Percentiles rank a stretch among this genome's conserved stretches.
Conservation (phyloP, 2,888 invertebrate genomes). For the Glaucopsyche alexis region DNA sequence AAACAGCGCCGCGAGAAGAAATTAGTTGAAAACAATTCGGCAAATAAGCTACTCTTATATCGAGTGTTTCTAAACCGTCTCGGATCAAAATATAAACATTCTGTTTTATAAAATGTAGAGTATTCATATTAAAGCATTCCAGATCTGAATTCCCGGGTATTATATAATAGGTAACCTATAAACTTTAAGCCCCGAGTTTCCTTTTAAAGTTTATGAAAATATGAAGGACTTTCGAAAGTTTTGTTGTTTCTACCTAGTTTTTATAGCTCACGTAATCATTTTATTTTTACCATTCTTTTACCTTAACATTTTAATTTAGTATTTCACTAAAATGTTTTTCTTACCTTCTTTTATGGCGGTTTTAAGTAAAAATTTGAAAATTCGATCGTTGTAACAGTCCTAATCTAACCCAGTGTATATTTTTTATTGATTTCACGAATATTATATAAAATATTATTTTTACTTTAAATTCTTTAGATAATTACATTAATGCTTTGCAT, state of each 20-base stretch:
- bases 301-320: neutral
- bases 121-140: neutral
- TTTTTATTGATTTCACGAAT: neutral
- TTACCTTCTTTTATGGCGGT: neutral
- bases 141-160: neutral
- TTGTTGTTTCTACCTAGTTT: neutral
- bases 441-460: neutral
- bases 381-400: too few relatives aligned
- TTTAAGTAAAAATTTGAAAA: neutral
- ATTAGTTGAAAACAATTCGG: too few relatives aligned
- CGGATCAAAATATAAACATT: neutral
- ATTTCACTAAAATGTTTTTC: neutral
- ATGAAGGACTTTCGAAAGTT: neutral
- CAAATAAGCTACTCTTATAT: neutral
- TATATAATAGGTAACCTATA: neutral
- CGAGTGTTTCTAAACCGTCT: neutral
- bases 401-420: neutral
- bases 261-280: too few relatives aligned
- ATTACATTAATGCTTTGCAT: neutral
- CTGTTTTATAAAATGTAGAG: neutral
- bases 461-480: too few relatives aligned
- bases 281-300: neutral
- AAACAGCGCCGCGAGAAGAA: too few relatives aligned
- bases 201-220: neutral
- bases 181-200: neutral